Conservation (phyloP, 2,888 invertebrate genomes). For the Drosophila bunnanda region DNA sequence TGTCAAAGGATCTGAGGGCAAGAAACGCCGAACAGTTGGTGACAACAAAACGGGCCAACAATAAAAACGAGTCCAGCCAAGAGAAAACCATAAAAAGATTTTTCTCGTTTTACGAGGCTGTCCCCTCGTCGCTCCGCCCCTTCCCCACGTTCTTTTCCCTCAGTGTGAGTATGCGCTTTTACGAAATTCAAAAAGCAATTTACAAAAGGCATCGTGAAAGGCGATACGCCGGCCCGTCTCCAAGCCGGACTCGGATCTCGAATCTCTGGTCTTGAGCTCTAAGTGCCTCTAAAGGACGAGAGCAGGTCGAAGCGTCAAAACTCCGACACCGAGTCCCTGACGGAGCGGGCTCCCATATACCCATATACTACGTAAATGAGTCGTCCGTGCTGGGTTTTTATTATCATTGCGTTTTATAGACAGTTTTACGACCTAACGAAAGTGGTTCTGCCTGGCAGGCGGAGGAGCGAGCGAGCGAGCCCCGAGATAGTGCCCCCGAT, state of each 20-base stretch:
- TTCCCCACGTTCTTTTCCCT: not conserved
- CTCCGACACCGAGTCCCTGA: conserved; percentile 25
- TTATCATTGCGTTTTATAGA: conserved; percentile 81
- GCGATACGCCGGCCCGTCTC: conserved; percentile 64
- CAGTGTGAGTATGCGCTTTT: conserved; percentile 66
- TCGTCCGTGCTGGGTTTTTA: conserved; percentile 64
- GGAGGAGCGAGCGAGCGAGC: conserved; percentile 23
- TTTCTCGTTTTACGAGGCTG: conserved; percentile 73
- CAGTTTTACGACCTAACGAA: conserved; percentile 79
- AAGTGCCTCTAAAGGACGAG: conserved; percentile 76
- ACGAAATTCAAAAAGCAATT: conserved; percentile 81
- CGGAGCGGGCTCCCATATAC: conserved; percentile 22
- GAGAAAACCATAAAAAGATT: conserved; percentile 78
- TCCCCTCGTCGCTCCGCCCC: conserved; percentile 19
- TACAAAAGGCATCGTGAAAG: conserved; percentile 79
- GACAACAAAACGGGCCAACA: conserved; percentile 71
- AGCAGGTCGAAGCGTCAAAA: conserved; percentile 34
- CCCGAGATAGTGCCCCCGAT: conserved; percentile 62
- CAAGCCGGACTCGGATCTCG: conserved; percentile 23
- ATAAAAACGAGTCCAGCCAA: conserved; percentile 75
- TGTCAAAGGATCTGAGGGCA: conserved; percentile 80
- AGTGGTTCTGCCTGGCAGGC: conserved; percentile 70
- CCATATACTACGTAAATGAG: conserved; percentile 61
- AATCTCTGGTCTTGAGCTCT: conserved; percentile 56
- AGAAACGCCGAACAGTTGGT: conserved; percentile 72